Evolutionary conservation across 1,140 invertebrate genomes (phyloP).

Genomic region (Drosophila baimaii): DNA sequence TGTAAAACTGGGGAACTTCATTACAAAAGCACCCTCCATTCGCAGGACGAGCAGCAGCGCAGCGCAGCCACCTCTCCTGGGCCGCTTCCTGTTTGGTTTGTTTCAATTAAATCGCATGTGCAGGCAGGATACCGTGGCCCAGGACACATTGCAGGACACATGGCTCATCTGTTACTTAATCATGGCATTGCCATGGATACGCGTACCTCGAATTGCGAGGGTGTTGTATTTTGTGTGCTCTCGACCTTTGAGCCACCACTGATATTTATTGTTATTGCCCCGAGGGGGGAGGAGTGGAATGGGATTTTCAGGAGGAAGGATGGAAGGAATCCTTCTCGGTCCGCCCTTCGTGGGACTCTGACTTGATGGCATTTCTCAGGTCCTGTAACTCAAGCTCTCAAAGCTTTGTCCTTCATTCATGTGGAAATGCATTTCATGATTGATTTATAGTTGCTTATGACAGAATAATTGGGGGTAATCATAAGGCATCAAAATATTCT

Average conservation of each 20-base stretch:
- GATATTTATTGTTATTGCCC: conserved; percentile 53
- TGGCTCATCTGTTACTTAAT: conserved; percentile 80
- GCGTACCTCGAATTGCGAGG: conserved; percentile 47
- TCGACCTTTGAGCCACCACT: conserved; percentile 42
- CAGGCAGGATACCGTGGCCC: conserved; percentile 26
- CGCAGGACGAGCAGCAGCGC: conserved; percentile 17
- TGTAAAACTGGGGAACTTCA: conserved; percentile 71
- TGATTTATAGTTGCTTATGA: conserved; percentile 35
- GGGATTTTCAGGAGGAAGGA: too few relatives aligned
- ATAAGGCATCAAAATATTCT: not conserved
- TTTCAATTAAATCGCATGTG: conserved; percentile 83
- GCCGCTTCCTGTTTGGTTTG: conserved; percentile 79
- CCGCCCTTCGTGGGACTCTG: conserved; percentile 22
- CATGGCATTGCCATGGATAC: conserved; percentile 81
- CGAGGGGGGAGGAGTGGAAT: conserved; percentile 10
- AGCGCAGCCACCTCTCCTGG: conserved; percentile 9
- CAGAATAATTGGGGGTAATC: conserved; percentile 28
- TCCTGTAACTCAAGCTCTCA: conserved; percentile 8
- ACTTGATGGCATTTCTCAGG: conserved; percentile 36
- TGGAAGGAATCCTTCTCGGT: too few relatives aligned
- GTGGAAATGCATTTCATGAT: conserved; percentile 29
- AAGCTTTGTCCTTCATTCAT: conserved; percentile 21
- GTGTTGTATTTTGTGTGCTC: conserved; percentile 33
- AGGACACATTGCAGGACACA: conserved; percentile 53
- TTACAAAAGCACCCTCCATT: conserved; percentile 79